phyloP scores from a whole-genome alignment of 1,140 invertebrate species.

The Tetramorium simillimum region DNA sequence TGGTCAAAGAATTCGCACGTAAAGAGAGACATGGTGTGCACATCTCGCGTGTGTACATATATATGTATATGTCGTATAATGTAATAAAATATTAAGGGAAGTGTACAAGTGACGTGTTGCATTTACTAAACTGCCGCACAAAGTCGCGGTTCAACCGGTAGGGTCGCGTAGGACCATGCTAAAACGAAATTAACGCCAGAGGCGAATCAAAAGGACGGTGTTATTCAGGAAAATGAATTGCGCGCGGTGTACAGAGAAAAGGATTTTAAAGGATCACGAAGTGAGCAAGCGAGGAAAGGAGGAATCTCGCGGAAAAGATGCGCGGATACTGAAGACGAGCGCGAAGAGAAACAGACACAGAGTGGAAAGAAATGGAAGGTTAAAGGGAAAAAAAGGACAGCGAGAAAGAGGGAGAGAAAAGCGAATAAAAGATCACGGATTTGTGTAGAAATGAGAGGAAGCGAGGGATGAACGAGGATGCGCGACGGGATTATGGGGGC shows the following conservation, averaged over 20 bases:
- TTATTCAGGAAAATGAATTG: conserved; percentile 51
- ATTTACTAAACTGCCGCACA: conserved; percentile 27
- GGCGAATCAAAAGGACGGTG: conserved; percentile 22
- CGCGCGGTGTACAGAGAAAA: conserved; percentile 34
- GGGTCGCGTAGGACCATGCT: neutral
- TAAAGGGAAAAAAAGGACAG: neutral
- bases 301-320: conserved; percentile 21
- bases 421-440: conserved; percentile 45
- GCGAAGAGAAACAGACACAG: neutral
- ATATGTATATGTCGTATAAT: neutral
- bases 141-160: conserved; percentile 10
- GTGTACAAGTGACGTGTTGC: conserved; percentile 35
- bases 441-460: conserved; percentile 48
- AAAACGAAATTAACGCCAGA: conserved; percentile 59
- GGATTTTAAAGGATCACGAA: conserved; percentile 48
- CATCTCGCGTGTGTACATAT: neutral
- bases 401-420: neutral
- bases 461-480: neutral
- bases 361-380: neutral
- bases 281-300: conserved; percentile 25
- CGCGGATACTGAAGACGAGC: neutral
- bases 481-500: neutral
- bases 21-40: neutral
- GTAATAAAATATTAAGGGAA: conserved; percentile 38
- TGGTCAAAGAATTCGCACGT: conserved; percentile 29